A percentile compares a stretch with the other conserved stretches of the same genome.
Conservation (phyloP, 1,140 invertebrate species). For the Macrobrachium rosenbergii region DNA sequence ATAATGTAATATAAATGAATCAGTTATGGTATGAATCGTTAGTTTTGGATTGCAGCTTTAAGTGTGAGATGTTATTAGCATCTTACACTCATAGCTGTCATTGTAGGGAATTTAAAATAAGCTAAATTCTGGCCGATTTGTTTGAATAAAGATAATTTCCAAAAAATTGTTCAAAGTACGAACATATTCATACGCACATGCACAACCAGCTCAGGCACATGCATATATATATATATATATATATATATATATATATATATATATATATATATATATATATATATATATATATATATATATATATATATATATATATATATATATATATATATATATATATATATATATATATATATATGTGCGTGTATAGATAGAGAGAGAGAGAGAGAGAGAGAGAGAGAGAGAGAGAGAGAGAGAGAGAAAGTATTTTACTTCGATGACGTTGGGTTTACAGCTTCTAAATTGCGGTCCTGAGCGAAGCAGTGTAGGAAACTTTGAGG, state of each 20-base stretch:
- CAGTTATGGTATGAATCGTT: no score
- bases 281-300: slow-evolving; percentile 11
- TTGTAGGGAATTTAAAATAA: no score
- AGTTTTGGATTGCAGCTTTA: no score
- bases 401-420: not conserved
- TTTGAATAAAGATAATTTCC: no score
- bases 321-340: not conserved
- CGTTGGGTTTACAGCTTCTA: no score
- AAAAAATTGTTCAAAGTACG: not conserved
- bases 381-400: not conserved
- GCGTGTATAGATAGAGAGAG: not conserved
- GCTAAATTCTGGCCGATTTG: no score
- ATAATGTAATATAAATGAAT: no score
- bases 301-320: slow-evolving; percentile 1
- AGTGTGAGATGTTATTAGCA: no score
- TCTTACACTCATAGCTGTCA: no score
- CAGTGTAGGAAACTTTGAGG: no score
- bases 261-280: slow-evolving; percentile 15
- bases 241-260: slow-evolving; percentile 13
- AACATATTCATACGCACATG: slow-evolving; percentile 4
- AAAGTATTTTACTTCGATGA: no score
- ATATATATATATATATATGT: not conserved
- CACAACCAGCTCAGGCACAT: not conserved
- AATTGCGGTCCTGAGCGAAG: no score
- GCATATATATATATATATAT: slow-evolving; percentile 1